Evolutionary conservation across 2,113 vertebrate genomes (phyloP).

Genomic region (Myrmecophaga tridactyla): DNA sequence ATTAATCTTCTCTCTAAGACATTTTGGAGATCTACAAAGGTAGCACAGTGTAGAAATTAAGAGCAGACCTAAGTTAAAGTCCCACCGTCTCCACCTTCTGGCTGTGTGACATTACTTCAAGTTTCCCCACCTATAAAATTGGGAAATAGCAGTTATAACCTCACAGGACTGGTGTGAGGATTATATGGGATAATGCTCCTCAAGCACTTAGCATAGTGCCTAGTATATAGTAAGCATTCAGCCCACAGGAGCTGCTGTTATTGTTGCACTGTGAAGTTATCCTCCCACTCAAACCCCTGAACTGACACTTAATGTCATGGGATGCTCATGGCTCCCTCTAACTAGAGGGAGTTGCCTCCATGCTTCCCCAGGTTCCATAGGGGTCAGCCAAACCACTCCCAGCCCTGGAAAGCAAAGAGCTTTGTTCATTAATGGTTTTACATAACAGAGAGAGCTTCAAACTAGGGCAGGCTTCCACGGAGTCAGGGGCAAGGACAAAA

Average conservation of each 20-base stretch:
- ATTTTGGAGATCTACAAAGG: background rate
- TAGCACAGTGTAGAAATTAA: background rate
- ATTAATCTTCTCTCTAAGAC: background rate
- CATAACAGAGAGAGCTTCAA: slow-evolving; percentile 35
- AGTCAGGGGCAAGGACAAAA: background rate
- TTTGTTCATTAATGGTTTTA: slow-evolving; percentile 50
- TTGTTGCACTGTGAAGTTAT: background rate
- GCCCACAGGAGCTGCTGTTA: background rate
- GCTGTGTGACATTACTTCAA: background rate
- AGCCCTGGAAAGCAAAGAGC: slow-evolving; percentile 38
- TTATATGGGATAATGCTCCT: background rate
- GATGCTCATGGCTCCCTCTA: background rate
- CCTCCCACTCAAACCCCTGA: background rate
- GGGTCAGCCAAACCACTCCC: slow-evolving; percentile 22
- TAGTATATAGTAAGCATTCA: background rate
- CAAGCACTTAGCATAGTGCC: background rate
- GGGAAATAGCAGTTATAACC: background rate
- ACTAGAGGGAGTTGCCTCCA: background rate
- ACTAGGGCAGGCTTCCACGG: slow-evolving; percentile 40
- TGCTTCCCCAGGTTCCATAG: background rate
- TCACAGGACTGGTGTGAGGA: background rate
- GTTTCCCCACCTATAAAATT: background rate
- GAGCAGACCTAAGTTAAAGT: background rate
- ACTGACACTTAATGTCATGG: background rate
- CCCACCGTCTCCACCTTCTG: background rate